Evolutionary conservation across 2,888 invertebrate genomes (phyloP), one percentile per base, ranked within the genome.

Genomic region (Steinernema scapterisci): DNA sequence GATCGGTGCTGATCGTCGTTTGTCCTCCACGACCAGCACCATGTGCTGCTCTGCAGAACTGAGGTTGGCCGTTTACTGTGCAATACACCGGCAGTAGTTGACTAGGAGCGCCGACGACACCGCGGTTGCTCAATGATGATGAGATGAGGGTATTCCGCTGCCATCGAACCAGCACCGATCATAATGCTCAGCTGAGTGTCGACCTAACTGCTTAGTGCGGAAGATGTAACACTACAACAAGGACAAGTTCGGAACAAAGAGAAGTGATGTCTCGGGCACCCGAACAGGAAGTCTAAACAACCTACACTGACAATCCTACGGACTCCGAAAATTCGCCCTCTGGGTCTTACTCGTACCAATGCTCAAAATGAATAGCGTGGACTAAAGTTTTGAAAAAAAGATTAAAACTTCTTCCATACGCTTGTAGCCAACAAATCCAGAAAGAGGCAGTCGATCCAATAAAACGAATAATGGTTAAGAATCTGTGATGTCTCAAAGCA

Each of bases 121-220:
- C 31, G 16, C 63, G 63, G 31, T 63, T 27, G 63, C 27, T 63
- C 63, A 31, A 63, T 63, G 52, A 52, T 21, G 52, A 52, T 31
- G 63, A 31, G 63, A 63, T 63, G 63, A 63, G 63, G 63, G 63
- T 27, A 63, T 63, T 63, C 1, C 63, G 63, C 63, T 31, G 63
- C 63, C 25, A 63, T 16, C 21, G 63, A 63, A 63, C 63, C 63
- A 27, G 31, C 63, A 63, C 27, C 63, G 31, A 63, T 63, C 63
- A 63, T 63, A 63, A 63, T 63, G 63, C 63, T 63, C 63, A 63
- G 63, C 63, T 63, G 63, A 63, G 31, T 63, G 63, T 27, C 63
- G 63, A 63, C 63, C 63, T 63, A 63, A 63, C 63, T 63, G 63
- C 63, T 16, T 11, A 63, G 63, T 27, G 63, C 63, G 63, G 31